Base-by-base conservation (phyloP, 2,888 invertebrate species). In the Eristalis intricaria region DNA sequence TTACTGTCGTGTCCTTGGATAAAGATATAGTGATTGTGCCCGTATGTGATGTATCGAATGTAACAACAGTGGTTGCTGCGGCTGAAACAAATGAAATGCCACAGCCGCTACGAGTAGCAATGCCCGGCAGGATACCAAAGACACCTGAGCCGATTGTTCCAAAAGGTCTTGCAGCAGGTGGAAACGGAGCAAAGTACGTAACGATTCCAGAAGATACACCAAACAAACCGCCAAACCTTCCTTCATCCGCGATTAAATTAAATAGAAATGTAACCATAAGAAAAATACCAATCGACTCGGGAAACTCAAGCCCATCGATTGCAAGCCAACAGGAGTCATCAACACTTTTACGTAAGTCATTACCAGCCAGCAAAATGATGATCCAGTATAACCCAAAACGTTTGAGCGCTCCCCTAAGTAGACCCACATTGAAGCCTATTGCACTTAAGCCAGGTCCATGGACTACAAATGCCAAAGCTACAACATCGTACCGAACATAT, bases 191-290 rank as follows among this genome's bases (percentile, higher is more conserved):
- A 19, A 50, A 50, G 5, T 8, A 50, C 19, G 8, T 8, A 1
- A 0, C 7, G n/a, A 19, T 0, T 50, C 19, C 19, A 5, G 8
- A 50, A 50, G 19, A 19, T 50, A 2, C 19, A 22, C 19, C 8
- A n/a, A 50, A 50, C 0, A 56, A 50, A 15, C 1, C 15, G 7
- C 0, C 26, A n/a, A 64, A 65, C n/a, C 11, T 40, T 0, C 7
- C 23, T 22, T 1, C 61, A 11, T 5, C 4, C 19, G 2, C 77
- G 22, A 61, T 77, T 13, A 65, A 83, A 65, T 73, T 56, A 23
- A 76, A 76, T 56, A 84, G 58, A 29, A 76, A 73, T 50, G 29
- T 87, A 1, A 87, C 87, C 11, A 87, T 87, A 7, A 79, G 19
- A 68, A 87, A 87, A 78, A 13, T 87, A 4, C 26, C 60, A 13